These are phyloP conservation scores for Tetragnatha montana DNA, from an alignment of 2,888 invertebrate species.

Conservation along the genomic window DNA sequence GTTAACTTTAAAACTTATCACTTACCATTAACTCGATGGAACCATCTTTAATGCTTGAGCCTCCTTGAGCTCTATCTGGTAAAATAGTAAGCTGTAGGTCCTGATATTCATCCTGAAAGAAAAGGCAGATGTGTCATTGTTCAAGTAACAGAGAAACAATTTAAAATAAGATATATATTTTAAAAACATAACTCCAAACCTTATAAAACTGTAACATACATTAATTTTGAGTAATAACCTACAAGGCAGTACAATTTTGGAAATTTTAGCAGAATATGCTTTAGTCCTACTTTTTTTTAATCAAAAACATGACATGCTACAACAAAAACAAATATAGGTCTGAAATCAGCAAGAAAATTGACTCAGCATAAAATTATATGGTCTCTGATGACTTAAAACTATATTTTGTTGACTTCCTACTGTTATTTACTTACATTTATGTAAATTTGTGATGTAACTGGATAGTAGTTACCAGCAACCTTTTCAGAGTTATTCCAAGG, in stretches of 20 bases:
- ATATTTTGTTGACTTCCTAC: too few species aligned
- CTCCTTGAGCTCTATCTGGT: constrained; percentile 89
- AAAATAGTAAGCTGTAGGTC: constrained; percentile 79
- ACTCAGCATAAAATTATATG: too few species aligned
- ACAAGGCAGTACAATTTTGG: too few species aligned
- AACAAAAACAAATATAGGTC: too few species aligned
- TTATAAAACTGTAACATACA: neutral
- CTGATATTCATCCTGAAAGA: constrained; percentile 74
- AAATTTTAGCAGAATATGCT: too few species aligned
- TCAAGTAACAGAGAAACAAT: neutral
- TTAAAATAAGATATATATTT: neutral
- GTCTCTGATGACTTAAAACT: too few species aligned
- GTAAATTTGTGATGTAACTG: constrained; percentile 88
- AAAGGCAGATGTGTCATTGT: too few species aligned
- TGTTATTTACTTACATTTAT: constrained; percentile 75
- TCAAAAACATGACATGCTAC: too few species aligned
- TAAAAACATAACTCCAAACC: neutral
- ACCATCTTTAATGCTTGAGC: constrained; percentile 85
- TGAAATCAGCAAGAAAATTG: too few species aligned
- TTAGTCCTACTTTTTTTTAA: too few species aligned
- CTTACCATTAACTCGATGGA: constrained; percentile 85
- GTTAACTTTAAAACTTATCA: neutral
- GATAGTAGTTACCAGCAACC: constrained; percentile 93
- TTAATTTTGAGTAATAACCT: neutral
- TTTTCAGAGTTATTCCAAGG: constrained; percentile 82